A percentile compares a stretch with the other conserved stretches of the same genome.
These are phyloP conservation scores for Percina caprodes DNA, from an alignment of 2,113 vertebrate species.

Conservation along the genomic window DNA sequence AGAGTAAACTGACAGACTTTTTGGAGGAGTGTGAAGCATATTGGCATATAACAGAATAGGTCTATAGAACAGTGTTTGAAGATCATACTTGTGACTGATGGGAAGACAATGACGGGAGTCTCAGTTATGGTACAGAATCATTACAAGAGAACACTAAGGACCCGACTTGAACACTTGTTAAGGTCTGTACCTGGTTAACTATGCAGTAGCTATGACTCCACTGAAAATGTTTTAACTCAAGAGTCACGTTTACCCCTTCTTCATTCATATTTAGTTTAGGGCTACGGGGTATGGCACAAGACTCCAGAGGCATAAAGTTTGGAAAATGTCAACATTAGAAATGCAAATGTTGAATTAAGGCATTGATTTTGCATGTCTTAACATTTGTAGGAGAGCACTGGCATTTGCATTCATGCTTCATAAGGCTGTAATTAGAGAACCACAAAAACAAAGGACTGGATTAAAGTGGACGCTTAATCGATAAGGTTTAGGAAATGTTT, in stretches of 20 bases:
- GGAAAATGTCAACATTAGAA: conserved; percentile 78
- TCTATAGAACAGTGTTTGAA: neutral
- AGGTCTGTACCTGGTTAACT: neutral
- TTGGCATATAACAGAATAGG: neutral
- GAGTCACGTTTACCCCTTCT: conserved; percentile 27
- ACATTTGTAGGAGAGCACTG: conserved; percentile 69
- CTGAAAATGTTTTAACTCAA: conserved; percentile 10
- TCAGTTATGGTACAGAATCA: conserved; percentile 3
- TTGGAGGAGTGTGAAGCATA: neutral
- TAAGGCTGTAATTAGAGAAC: conserved; percentile 58
- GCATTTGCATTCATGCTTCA: conserved; percentile 54
- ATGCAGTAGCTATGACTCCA: neutral
- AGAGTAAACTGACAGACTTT: neutral
- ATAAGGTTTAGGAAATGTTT: conserved; percentile 38
- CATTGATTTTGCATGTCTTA: conserved; percentile 79
- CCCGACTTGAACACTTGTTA: neutral
- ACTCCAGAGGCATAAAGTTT: conserved; percentile 63
- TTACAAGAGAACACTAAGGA: conserved; percentile 14
- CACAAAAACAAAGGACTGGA: conserved; percentile 44
- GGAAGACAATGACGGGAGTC: neutral
- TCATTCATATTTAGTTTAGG: conserved; percentile 47
- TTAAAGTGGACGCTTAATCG: conserved; percentile 45
- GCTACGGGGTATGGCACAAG: conserved; percentile 20
- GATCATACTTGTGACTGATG: conserved; percentile 7
- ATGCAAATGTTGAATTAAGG: conserved; percentile 79